Conservation (phyloP, 1,140 invertebrate genomes). For the Micrasema minimum region DNA sequence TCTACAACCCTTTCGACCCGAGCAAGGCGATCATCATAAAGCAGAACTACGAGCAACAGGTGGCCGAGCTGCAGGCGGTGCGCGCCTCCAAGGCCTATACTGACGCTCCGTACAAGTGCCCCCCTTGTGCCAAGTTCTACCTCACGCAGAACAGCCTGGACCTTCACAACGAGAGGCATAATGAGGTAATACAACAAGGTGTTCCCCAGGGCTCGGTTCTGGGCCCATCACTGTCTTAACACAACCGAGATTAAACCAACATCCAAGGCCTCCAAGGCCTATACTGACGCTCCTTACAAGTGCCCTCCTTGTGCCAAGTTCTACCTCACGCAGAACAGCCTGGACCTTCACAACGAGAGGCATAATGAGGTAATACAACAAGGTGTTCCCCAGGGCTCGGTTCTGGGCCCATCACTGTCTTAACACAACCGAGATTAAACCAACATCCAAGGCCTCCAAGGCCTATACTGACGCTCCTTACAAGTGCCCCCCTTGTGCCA, state of each 20-base stretch:
- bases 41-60: slow-evolving; percentile 57
- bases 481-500: slow-evolving; percentile 60
- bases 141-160: slow-evolving; percentile 59
- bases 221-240: background rate
- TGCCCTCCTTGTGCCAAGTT: slow-evolving; percentile 61
- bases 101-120: slow-evolving; percentile 59
- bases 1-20: slow-evolving; percentile 28
- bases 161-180: slow-evolving; percentile 59
- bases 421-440: too few relatives aligned
- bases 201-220: background rate
- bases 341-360: slow-evolving; percentile 58
- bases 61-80: slow-evolving; percentile 57
- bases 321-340: slow-evolving; percentile 60
- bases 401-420: background rate
- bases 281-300: slow-evolving; percentile 58
- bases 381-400: background rate
- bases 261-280: slow-evolving; percentile 58
- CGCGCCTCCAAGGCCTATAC: slow-evolving; percentile 58
- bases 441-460: too few relatives aligned
- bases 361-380: slow-evolving; percentile 57
- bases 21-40: slow-evolving; percentile 9
- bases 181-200: slow-evolving; percentile 53
- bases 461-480: slow-evolving; percentile 60
- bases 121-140: slow-evolving; percentile 60
- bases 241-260: too few relatives aligned